These are phyloP conservation scores for Amblyraja radiata DNA, from an alignment of 2,797 vertebrate species.

Conservation along the genomic window DNA sequence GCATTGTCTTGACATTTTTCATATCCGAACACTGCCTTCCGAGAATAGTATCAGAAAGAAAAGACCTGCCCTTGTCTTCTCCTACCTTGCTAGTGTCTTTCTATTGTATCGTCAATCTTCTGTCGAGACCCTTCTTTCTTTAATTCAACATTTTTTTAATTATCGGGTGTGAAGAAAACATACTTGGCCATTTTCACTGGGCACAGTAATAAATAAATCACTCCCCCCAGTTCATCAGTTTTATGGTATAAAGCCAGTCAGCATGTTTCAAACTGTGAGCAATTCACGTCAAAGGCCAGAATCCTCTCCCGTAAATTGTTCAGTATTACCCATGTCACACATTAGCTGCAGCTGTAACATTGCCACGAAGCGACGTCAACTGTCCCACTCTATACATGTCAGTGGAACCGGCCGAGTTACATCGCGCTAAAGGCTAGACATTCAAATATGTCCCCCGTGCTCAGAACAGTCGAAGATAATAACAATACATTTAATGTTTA, in stretches of 20 bases:
- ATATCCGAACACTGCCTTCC: background rate
- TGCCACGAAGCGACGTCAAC: background rate
- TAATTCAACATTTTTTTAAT: background rate
- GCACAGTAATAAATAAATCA: background rate
- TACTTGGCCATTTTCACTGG: background rate
- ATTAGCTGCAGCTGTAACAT: background rate
- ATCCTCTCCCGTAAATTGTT: background rate
- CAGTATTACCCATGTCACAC: background rate
- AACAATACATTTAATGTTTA: too few species aligned
- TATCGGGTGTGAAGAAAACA: background rate
- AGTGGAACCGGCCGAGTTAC: background rate
- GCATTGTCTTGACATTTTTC: background rate
- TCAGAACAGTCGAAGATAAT: background rate
- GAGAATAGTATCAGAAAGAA: background rate
- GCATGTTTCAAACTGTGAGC: background rate
- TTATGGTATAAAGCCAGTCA: slow-evolving; percentile 26
- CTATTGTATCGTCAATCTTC: background rate
- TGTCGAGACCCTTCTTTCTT: background rate
- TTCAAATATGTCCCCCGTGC: background rate
- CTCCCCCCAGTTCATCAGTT: background rate
- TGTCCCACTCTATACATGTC: too few species aligned
- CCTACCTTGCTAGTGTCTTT: too few species aligned
- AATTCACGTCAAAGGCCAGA: slow-evolving; percentile 19
- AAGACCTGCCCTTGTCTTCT: background rate
- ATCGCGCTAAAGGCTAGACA: background rate